phyloP scores from a whole-genome alignment of 2,113 vertebrate genomes.

The Stigmatopora nigra region DNA sequence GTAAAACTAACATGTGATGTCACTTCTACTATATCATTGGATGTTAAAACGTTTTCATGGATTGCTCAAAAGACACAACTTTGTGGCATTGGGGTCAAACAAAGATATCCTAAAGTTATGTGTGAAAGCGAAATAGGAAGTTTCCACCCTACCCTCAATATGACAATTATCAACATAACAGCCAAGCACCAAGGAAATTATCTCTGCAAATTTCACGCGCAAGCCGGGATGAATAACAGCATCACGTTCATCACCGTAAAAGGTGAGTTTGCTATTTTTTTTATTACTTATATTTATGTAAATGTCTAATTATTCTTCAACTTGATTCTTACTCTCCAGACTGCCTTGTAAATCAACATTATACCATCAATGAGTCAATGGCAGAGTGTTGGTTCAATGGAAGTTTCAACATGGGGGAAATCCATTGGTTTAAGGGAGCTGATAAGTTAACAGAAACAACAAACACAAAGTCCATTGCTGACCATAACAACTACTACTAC shows the following conservation, averaged over 20 bases:
- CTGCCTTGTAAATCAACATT: not conserved
- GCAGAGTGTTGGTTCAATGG: slow-evolving; percentile 30
- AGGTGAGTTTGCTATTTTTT: slow-evolving; percentile 29
- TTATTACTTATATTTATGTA: not conserved
- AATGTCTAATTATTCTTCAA: not conserved
- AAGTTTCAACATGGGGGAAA: slow-evolving; percentile 12
- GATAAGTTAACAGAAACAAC: not conserved
- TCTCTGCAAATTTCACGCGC: slow-evolving; percentile 39
- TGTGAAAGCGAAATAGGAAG: not conserved
- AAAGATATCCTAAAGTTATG: fast-evolving
- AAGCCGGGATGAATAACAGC: fast-evolving
- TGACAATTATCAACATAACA: slow-evolving; percentile 37
- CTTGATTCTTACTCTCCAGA: slow-evolving; percentile 20
- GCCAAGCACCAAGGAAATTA: slow-evolving; percentile 24
- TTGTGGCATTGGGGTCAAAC: fast-evolving
- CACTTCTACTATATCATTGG: fast-evolving
- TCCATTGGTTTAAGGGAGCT: slow-evolving; percentile 29
- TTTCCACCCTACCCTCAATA: not conserved
- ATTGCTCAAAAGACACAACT: fast-evolving
- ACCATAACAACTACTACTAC: not conserved
- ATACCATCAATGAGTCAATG: fast-evolving
- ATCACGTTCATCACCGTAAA: not conserved
- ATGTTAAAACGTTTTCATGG: slow-evolving; percentile 14
- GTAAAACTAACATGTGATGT: slow-evolving; percentile 31
- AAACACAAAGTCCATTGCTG: not conserved